Evolutionary conservation across 2,888 invertebrate species (phyloP), one percentile per base, ranked within the genome.

Genomic region (Rhaphigaster nebulosa): DNA sequence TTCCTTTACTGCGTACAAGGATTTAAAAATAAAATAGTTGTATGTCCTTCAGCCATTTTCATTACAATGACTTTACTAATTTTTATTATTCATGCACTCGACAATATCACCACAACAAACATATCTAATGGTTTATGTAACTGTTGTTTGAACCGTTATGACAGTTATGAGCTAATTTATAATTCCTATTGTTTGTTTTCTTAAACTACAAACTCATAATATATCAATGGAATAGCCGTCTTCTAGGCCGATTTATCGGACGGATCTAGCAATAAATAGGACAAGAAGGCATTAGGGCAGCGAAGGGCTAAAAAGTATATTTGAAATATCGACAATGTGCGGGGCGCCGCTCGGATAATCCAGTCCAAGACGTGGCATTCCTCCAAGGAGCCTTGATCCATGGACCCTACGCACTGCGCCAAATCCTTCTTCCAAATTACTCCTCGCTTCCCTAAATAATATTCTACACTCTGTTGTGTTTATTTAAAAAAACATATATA

Each of bases 351-450:
- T 20, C 8, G 6, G 70, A 8, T 76, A 65, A 65, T 65, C 65
- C 65, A 4, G 13, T 13, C 4, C 29, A 29, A 65, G 70, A 23
- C 70, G 70, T 76, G 70, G 70, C 70, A 76, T 3, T 12, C 18
- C 70, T 76, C 70, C 70, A 76, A 76, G 38, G 26, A n/a, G 26
- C 4, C 29, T 29, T 29, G 15, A 65, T 65, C 65, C 65, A 65
- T 65, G 70, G 34, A 8, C 70, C 70, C 70, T 76, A 76, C 70
- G 70, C 70, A 76, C 70, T 76, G 70, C 70, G 70, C 70, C 70
- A 76, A 76, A 34, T 38, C 70, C 38, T 23, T 76, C 70, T 76
- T 76, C 4, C 6, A 76, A 76, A 34, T 38, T 76, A 34, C 38
- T 76, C 6, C 23, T 26, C 8, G 18, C 70, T 20, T 76, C 18